Evolutionary conservation across 2,113 vertebrate genomes (phyloP).

Genomic region (Plecturocebus donacophilus): DNA sequence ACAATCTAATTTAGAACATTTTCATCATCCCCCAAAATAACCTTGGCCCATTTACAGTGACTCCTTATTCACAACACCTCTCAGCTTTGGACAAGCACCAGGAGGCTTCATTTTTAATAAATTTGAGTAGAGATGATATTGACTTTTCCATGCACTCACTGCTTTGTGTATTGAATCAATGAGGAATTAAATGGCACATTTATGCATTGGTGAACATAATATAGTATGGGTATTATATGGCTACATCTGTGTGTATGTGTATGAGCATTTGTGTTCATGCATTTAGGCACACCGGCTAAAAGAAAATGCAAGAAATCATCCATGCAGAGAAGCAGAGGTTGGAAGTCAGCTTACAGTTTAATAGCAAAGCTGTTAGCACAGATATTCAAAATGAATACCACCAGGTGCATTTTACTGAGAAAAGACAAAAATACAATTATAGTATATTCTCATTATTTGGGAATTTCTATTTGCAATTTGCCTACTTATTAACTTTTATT

Average conservation of each 20-base stretch:
- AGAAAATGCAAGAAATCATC: background rate
- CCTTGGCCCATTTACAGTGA: background rate
- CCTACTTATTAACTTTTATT: background rate
- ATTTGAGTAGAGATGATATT: background rate
- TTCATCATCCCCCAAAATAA: background rate
- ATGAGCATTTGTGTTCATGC: background rate
- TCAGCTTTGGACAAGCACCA: background rate
- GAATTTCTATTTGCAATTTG: background rate
- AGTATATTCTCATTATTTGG: background rate
- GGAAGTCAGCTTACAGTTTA: background rate
- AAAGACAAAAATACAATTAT: background rate
- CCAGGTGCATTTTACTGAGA: background rate
- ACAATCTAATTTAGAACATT: background rate
- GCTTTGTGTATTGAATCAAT: background rate
- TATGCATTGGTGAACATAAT: background rate
- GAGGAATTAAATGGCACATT: background rate
- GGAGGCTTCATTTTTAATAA: background rate
- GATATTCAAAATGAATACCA: background rate
- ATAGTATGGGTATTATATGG: background rate
- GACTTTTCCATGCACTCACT: background rate
- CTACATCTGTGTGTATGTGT: background rate
- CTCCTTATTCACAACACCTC: background rate
- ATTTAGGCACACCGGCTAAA: background rate
- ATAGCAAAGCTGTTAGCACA: conserved; percentile 12
- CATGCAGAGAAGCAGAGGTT: background rate